Base-by-base conservation (phyloP, 2,888 invertebrate species). In the Dryocosmus kuriphilus region DNA sequence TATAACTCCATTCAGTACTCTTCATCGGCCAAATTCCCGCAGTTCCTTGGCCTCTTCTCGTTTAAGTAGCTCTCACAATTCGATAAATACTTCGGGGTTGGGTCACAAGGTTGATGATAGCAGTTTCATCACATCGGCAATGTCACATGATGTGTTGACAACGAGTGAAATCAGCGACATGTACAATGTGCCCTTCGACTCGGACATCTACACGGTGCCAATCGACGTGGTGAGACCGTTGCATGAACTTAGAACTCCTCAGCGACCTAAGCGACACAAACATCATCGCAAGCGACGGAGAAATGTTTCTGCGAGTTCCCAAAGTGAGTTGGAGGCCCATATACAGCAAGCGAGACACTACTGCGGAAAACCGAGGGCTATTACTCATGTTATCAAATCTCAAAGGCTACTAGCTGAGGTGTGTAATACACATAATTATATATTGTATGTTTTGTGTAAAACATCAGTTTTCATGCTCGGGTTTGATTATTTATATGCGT, bases 181-280 rank as follows among this genome's bases (percentile, higher is more conserved):
- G 93, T 97, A 97, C 90, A 97, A 96, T 92, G 97, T 97, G 80
- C 97, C 97, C 82, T 96, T 97, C 86, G 97, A 97, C 89, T 96
- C 97, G 86, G 97, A 97, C 90, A 96, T 97, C 84, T 97, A 97
- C 90, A 96, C 97, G 19, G 95, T 97, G 79, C 97, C 97, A 57
- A 94, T 97, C 80, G 97, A 97, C 91, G 95, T 96, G 92, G 94
- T 97, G 24, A 93, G 94, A 81, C 95, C 95, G 61, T 92, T 93
- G 62, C 90, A 91, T 77, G 90, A 90, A 73, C 84, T 89, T 16
- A 86, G 92, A 60, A 92, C 92, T 51, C 92, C 93, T 2, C 93
- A 92, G 83, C 90, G 92, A 80, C 92, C 91, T 57, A 92, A 91
- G 81, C 90, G 91, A 51, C 91, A 92, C 78, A 91, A 92, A 80